Conservation (phyloP, 2,797 vertebrate genomes). For the Hypotaenidia philippensis region DNA sequence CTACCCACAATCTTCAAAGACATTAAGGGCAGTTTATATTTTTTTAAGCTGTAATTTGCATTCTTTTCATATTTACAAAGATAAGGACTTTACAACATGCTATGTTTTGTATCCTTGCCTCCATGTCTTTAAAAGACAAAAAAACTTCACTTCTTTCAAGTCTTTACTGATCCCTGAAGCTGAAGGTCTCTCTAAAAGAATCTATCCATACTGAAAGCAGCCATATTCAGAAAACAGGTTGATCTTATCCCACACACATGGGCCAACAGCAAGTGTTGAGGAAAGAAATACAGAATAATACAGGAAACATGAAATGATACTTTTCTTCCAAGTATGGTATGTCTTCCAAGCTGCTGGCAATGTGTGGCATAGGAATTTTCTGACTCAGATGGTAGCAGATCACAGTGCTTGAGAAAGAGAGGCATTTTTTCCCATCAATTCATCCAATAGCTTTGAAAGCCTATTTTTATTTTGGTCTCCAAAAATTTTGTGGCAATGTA, state of each 20-base stretch:
- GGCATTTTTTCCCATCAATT: background rate
- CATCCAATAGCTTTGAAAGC: background rate
- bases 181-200: background rate
- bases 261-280: background rate
- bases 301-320: background rate
- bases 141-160: background rate
- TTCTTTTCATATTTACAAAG: background rate
- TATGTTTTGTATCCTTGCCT: background rate
- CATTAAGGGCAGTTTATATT: background rate
- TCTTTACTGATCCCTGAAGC: background rate
- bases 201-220: background rate
- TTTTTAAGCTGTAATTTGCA: background rate
- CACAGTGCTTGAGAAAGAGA: background rate
- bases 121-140: background rate
- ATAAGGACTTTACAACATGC: background rate
- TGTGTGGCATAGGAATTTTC: constrained; percentile 36
- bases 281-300: background rate
- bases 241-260: background rate
- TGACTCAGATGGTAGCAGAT: constrained; percentile 25
- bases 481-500: background rate
- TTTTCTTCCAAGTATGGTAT: constrained; percentile 31
- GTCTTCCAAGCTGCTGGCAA: background rate
- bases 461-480: background rate
- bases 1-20: background rate
- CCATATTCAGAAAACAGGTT: background rate